A percentile compares a stretch with the other conserved stretches of the same genome.
Evolutionary conservation across 2,113 vertebrate species (phyloP).

Genomic region (Gobius niger): DNA sequence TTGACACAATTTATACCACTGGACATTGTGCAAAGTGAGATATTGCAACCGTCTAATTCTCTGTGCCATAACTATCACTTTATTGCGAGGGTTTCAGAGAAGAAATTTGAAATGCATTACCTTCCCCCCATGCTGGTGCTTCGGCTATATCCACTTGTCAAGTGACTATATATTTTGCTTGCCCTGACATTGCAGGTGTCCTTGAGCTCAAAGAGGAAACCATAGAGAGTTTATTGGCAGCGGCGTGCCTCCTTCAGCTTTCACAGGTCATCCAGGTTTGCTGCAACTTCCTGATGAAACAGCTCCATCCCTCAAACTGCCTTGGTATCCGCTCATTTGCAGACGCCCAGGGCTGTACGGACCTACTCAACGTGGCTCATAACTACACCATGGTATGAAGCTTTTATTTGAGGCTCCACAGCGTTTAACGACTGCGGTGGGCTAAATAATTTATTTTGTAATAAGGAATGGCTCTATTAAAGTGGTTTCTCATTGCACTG

Average conservation of each 20-base stretch:
- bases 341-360: conserved; percentile 91
- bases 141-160: neutral
- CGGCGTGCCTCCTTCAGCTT: conserved; percentile 94
- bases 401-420: conserved; percentile 47
- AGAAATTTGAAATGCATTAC: conserved; percentile 8
- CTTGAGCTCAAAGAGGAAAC: conserved; percentile 95
- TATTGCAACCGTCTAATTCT: neutral
- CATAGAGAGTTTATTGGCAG: conserved; percentile 91
- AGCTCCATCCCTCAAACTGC: conserved; percentile 97
- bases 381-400: conserved; percentile 93
- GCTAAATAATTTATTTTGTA: conserved; percentile 42
- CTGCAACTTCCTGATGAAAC: conserved; percentile 96
- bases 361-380: conserved; percentile 93
- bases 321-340: conserved; percentile 95
- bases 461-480: conserved; percentile 14
- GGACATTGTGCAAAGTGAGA: neutral
- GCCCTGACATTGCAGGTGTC: conserved; percentile 78
- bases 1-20: neutral
- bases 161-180: conserved; percentile 20
- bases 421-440: conserved; percentile 14
- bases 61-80: neutral
- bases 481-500: conserved; percentile 1
- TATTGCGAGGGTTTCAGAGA: neutral
- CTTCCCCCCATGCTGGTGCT: conserved; percentile 3
- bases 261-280: conserved; percentile 95